Evolutionary conservation across 1,140 invertebrate species (phyloP).

Genomic region (Zaprionus ornatus): DNA sequence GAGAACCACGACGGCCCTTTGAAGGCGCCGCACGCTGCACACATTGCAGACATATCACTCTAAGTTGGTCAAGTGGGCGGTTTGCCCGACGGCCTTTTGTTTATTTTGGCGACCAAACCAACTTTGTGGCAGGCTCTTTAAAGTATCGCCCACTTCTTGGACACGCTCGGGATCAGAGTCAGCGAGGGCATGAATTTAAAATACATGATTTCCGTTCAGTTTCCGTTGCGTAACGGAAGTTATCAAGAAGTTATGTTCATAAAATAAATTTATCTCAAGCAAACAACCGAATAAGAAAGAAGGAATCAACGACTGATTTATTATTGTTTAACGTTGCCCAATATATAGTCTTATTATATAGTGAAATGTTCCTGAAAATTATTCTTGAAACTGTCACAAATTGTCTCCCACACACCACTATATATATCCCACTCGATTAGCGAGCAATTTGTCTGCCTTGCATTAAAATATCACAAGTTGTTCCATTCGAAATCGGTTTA

Average conservation of each 20-base stretch:
- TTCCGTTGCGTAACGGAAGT: constrained; percentile 2
- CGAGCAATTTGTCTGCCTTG: background rate
- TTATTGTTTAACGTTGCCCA: background rate
- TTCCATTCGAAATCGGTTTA: constrained; percentile 14
- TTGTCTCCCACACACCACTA: too few species aligned
- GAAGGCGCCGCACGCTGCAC: constrained; percentile 57
- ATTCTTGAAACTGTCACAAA: background rate
- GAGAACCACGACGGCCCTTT: constrained; percentile 51
- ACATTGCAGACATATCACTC: constrained; percentile 53
- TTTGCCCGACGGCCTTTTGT: constrained; percentile 35
- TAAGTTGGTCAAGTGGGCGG: constrained; percentile 75
- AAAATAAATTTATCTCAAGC: background rate
- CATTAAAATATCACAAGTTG: constrained; percentile 10
- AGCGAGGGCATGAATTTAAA: background rate
- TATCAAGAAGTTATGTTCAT: background rate
- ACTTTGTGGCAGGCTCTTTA: background rate
- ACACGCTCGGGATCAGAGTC: background rate
- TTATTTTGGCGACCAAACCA: constrained; percentile 62
- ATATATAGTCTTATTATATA: background rate
- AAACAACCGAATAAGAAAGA: background rate
- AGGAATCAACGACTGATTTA: background rate
- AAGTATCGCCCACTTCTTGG: background rate
- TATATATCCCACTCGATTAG: background rate
- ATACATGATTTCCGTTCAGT: constrained; percentile 11
- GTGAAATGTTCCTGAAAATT: background rate